Base-by-base conservation (phyloP, 2,888 invertebrate species). In the Temnothorax unifasciatus region DNA sequence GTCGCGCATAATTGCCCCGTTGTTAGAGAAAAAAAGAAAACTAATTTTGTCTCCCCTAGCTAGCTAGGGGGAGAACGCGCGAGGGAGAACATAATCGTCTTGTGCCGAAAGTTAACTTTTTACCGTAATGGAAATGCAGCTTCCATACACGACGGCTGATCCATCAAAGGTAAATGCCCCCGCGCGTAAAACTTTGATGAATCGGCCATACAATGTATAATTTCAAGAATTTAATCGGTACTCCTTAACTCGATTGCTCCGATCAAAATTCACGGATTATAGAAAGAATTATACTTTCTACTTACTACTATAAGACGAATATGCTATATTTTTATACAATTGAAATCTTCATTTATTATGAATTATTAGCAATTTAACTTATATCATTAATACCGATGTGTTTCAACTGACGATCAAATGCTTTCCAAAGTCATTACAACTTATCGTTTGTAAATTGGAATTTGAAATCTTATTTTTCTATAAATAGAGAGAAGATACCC, bases 161-260 rank as follows among this genome's bases (percentile, higher is more conserved):
- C 47, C 74, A 59, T 73, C 73, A 59, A 59, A 73, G 47, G 59
- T 59, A 47, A 79, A 34, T 25, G 57, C 25, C 4, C 8, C 34
- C 29, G 57, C 38, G 47, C 57, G 79, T 73, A n/a, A 79, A 79
- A 79, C 18, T 79, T 71, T 71, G 79, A 71, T 59, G 73, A 57
- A 71, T 79, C 73, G 18, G 8, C 15, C 34, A 34, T 73, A 73
- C 25, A 47, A 59, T 38, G 47, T 21, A 38, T 59, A 71, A 71
- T 79, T 79, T 18, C 47, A 15, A 73, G 59, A 59, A 71, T 79
- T 71, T 34, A 34, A 79, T 59, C 21, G 18, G 34, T 38, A 47
- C 1, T 34, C 57, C 3, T 59, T 59, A 79, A 47, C 15, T 59
- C 34, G 13, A 81, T 38, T 47, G 25, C 41, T 3, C 11, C 41